Evolutionary conservation across 2,797 vertebrate species (phyloP).

Genomic region (Bufotes viridis): DNA sequence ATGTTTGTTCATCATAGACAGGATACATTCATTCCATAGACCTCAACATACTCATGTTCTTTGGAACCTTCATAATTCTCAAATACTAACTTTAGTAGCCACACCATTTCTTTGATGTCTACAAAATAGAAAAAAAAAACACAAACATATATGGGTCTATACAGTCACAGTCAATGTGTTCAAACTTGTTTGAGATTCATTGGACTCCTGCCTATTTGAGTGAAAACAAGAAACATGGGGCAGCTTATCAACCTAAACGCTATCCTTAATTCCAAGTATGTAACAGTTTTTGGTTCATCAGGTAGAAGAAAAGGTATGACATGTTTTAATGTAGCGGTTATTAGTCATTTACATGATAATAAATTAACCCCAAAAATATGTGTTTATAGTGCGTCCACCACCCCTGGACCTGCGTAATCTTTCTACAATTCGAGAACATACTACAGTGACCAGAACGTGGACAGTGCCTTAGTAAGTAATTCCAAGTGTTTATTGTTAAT

Average conservation of each 20-base stretch:
- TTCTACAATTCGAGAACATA: constrained; percentile 90
- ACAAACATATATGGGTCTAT: too few species aligned
- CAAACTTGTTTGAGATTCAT: too few species aligned
- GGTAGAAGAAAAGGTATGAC: neutral
- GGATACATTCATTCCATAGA: neutral
- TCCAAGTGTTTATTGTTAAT: neutral
- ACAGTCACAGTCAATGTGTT: too few species aligned
- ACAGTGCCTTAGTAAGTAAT: constrained; percentile 87
- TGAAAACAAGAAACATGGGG: too few species aligned
- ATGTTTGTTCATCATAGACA: neutral
- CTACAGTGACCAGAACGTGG: constrained; percentile 81
- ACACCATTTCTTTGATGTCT: too few species aligned
- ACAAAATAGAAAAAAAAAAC: too few species aligned
- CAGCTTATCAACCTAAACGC: too few species aligned
- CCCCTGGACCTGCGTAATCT: constrained; percentile 90
- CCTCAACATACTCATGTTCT: neutral
- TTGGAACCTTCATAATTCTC: too few species aligned
- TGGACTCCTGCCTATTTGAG: too few species aligned
- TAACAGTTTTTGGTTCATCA: neutral
- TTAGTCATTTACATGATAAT: neutral
- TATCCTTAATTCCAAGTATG: too few species aligned
- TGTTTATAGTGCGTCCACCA: constrained; percentile 85
- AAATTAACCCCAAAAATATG: neutral
- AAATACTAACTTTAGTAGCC: too few species aligned
- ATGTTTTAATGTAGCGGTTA: neutral